Evolutionary conservation across 2,113 vertebrate genomes (phyloP).

Genomic region (Leucopternis melanops): DNA sequence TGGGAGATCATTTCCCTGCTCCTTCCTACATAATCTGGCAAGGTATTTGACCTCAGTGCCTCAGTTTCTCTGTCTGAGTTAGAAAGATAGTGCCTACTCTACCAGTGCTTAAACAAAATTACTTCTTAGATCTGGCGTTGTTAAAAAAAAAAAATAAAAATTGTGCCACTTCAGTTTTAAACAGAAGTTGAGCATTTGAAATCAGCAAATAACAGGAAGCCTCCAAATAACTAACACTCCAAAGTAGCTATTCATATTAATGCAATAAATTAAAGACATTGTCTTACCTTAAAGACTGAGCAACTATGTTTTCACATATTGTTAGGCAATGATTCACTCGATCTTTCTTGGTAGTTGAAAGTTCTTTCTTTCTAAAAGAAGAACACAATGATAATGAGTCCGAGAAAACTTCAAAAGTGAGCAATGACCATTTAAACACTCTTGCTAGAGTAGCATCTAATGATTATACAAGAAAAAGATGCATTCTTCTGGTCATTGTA

Average conservation of each 20-base stretch:
- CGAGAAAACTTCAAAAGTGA: neutral
- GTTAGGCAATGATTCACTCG: conserved; percentile 94
- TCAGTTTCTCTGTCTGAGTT: neutral
- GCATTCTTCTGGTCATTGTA: neutral
- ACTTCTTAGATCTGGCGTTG: neutral
- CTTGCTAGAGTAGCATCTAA: neutral
- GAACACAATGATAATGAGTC: neutral
- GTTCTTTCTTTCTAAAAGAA: conserved; percentile 92
- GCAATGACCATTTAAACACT: neutral
- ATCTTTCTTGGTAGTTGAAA: conserved; percentile 93
- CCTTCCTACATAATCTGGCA: neutral
- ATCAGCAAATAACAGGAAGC: neutral
- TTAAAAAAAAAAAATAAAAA: neutral
- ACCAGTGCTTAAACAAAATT: neutral
- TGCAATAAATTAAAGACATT: neutral
- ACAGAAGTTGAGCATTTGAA: neutral
- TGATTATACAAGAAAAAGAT: neutral
- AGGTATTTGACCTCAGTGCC: neutral
- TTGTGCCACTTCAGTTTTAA: neutral
- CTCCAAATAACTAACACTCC: neutral
- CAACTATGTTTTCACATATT: conserved; percentile 97
- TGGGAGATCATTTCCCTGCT: neutral
- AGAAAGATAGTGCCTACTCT: neutral
- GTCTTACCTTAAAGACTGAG: conserved; percentile 90
- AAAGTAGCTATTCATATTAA: neutral